phyloP scores from a whole-genome alignment of 2,797 vertebrate species.

The Oreochromis mossambicus region DNA sequence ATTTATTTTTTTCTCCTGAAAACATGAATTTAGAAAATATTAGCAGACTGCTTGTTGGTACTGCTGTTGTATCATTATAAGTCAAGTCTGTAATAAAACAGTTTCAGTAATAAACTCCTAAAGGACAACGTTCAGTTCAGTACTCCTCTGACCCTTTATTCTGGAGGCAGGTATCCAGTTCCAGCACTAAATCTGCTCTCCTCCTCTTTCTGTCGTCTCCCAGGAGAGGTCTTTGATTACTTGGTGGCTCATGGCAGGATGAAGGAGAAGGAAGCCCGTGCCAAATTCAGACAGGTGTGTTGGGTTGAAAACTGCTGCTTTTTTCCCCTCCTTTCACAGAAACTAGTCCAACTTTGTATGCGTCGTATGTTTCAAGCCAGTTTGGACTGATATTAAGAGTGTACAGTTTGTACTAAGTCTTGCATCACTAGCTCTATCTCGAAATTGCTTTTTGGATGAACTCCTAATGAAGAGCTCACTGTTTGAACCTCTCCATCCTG shows the following conservation, averaged over 20 bases:
- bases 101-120: background rate
- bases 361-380: background rate
- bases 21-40: background rate
- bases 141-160: background rate
- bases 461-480: background rate
- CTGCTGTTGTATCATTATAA: background rate
- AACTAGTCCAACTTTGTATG: background rate
- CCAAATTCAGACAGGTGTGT: conserved; percentile 97
- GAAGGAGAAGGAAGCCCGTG: conserved; percentile 99
- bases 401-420: background rate
- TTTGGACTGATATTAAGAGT: background rate
- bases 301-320: background rate
- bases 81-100: background rate
- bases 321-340: rapidly evolving
- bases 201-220: conserved; percentile 20
- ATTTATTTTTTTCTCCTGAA: rapidly evolving
- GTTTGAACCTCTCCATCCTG: background rate
- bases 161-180: conserved; percentile 4
- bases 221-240: conserved; percentile 99
- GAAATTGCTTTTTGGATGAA: background rate
- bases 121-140: background rate
- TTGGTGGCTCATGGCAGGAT: conserved; percentile 98
- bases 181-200: conserved; percentile 11
- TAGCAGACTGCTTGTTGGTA: background rate
- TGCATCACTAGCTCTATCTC: background rate